A percentile compares a stretch with the other conserved stretches of the same genome.
Conservation (phyloP, 2,888 invertebrate species). For the Cephalotes varians region DNA sequence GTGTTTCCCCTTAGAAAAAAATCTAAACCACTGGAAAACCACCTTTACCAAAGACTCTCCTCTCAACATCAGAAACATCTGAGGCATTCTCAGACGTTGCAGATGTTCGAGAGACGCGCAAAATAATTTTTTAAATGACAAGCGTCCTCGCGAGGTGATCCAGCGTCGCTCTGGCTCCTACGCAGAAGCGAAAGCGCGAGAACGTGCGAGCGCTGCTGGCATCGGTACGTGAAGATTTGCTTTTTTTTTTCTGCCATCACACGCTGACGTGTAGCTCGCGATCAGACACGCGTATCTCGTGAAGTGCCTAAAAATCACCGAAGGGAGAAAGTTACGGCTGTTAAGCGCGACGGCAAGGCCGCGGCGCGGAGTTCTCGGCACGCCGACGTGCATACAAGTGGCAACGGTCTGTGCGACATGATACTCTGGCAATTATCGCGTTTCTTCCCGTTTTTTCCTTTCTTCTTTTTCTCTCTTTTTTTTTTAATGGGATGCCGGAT, state of each 20-base stretch:
- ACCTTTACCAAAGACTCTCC: not conserved
- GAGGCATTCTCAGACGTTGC: not conserved
- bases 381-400: conserved; percentile 54
- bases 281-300: conserved; percentile 44
- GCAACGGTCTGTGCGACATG: conserved; percentile 46
- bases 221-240: not conserved
- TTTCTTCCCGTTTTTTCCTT: conserved; percentile 14
- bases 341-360: conserved; percentile 25
- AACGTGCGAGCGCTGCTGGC: not conserved
- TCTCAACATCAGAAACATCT: not conserved
- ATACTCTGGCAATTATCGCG: conserved; percentile 28
- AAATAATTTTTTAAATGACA: too few relatives aligned
- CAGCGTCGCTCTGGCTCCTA: not conserved
- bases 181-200: not conserved
- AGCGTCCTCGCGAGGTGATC: not conserved
- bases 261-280: conserved; percentile 28
- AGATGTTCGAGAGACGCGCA: not conserved
- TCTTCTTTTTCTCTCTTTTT: not conserved
- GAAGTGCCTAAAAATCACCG: conserved; percentile 51
- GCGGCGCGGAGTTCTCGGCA: conserved; percentile 54
- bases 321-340: conserved; percentile 46
- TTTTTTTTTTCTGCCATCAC: conserved; percentile 16
- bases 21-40: too few relatives aligned
- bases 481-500: conserved; percentile 15
- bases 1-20: not conserved